Conservation (phyloP, 2,888 invertebrate genomes). For the Pemphredon lugubris region DNA sequence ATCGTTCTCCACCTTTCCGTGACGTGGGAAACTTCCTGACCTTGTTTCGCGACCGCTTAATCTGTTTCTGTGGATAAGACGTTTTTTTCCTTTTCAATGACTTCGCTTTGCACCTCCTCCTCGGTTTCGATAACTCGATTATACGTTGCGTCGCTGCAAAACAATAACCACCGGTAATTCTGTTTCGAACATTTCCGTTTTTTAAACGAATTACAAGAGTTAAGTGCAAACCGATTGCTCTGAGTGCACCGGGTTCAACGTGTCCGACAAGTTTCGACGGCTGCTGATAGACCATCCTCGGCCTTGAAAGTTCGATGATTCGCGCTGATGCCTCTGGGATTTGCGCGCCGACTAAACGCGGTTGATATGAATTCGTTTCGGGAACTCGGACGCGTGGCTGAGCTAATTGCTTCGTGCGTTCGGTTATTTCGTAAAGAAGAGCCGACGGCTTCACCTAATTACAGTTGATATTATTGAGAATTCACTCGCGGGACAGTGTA, state of each 20-base stretch:
- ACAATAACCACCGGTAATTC: neutral
- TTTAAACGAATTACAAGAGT: neutral
- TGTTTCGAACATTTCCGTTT: neutral
- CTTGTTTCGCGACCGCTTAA: no score
- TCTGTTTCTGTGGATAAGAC: neutral
- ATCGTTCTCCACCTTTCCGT: neutral
- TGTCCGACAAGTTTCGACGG: constrained; percentile 36
- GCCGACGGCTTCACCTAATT: constrained; percentile 65
- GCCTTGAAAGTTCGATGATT: constrained; percentile 58
- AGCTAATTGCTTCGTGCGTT: constrained; percentile 61
- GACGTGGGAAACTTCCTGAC: no score
- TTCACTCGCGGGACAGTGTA: neutral
- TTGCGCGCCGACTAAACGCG: neutral
- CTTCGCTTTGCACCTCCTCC: constrained; percentile 15
- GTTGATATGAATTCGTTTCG: neutral
- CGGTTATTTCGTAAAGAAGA: constrained; percentile 64
- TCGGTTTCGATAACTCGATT: constrained; percentile 61
- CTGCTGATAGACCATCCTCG: constrained; percentile 35
- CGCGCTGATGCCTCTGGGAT: constrained; percentile 32
- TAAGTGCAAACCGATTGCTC: constrained; percentile 62
- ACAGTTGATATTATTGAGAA: neutral
- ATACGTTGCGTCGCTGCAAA: constrained; percentile 56
- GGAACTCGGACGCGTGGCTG: constrained; percentile 48
- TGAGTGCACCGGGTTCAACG: constrained; percentile 56
- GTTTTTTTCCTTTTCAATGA: neutral